Percentiles rank a stretch among this genome's conserved stretches.
These are phyloP conservation scores for Molossus molossus DNA, from an alignment of 2,797 vertebrate genomes.

Conservation along the genomic window DNA sequence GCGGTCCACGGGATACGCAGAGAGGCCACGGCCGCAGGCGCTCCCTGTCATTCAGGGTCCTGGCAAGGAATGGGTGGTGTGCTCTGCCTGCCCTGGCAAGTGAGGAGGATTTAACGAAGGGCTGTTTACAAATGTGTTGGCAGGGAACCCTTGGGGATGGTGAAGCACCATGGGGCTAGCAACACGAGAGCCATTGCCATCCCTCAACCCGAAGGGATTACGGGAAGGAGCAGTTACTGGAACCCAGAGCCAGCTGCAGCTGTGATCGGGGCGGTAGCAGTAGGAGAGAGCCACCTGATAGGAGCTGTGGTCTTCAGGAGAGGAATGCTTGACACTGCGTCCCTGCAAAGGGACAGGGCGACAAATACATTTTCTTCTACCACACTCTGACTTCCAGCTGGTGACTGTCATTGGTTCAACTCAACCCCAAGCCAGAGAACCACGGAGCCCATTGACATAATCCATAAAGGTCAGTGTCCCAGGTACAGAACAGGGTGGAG, in stretches of 20 bases:
- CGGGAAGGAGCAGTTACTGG: background rate
- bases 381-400: background rate
- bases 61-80: background rate
- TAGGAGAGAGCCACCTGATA: background rate
- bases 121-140: constrained; percentile 16
- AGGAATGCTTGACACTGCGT: background rate
- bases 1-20: background rate
- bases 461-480: background rate
- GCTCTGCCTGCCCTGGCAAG: background rate
- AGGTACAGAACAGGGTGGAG: background rate
- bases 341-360: background rate
- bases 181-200: background rate
- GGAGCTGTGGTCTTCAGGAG: background rate
- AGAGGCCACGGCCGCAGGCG: background rate
- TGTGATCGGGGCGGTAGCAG: background rate
- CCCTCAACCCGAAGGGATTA: background rate
- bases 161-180: background rate
- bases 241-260: background rate
- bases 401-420: background rate
- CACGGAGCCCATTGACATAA: background rate
- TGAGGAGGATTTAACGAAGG: constrained; percentile 36
- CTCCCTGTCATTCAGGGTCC: background rate
- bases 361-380: background rate
- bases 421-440: background rate
- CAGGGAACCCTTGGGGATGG: background rate